A percentile compares a stretch with the other conserved stretches of the same genome.
Conservation (phyloP, 1,140 invertebrate species). For the Dryas iulia region DNA sequence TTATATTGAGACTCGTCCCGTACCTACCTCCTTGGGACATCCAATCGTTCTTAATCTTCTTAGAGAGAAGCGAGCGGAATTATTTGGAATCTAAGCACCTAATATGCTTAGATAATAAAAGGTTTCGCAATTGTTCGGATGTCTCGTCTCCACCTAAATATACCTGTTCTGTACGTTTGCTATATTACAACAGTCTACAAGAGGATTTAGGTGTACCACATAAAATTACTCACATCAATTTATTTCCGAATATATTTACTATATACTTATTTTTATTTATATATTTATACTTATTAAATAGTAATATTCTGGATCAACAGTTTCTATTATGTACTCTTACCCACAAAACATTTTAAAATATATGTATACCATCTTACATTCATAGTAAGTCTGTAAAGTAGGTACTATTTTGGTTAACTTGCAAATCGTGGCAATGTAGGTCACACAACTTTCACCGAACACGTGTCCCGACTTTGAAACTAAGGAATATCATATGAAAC, state of each 20-base stretch:
- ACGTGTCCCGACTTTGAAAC: constrained; percentile 58
- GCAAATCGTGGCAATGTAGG: constrained; percentile 35
- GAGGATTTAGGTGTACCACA: background rate
- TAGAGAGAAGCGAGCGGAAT: constrained; percentile 69
- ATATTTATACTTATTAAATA: background rate
- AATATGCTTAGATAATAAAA: constrained; percentile 76
- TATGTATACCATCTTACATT: background rate
- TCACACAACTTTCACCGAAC: constrained; percentile 50
- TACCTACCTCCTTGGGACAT: constrained; percentile 66
- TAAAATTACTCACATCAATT: background rate
- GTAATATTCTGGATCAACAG: too few relatives aligned
- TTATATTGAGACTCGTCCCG: constrained; percentile 60
- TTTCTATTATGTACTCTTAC: too few relatives aligned
- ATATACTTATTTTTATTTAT: background rate
- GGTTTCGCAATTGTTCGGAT: constrained; percentile 57
- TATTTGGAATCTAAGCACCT: constrained; percentile 72
- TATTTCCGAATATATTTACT: background rate
- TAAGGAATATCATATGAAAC: constrained; percentile 41
- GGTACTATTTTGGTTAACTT: constrained; percentile 27
- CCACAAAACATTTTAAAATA: too few relatives aligned
- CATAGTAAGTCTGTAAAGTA: background rate
- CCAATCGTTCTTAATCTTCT: constrained; percentile 79
- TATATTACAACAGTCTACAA: background rate
- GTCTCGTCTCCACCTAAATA: constrained; percentile 19
- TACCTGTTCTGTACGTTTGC: background rate